Evolutionary conservation across 2,888 invertebrate genomes (phyloP), one percentile per base, ranked within the genome.

Genomic region (Andrena minutula): DNA sequence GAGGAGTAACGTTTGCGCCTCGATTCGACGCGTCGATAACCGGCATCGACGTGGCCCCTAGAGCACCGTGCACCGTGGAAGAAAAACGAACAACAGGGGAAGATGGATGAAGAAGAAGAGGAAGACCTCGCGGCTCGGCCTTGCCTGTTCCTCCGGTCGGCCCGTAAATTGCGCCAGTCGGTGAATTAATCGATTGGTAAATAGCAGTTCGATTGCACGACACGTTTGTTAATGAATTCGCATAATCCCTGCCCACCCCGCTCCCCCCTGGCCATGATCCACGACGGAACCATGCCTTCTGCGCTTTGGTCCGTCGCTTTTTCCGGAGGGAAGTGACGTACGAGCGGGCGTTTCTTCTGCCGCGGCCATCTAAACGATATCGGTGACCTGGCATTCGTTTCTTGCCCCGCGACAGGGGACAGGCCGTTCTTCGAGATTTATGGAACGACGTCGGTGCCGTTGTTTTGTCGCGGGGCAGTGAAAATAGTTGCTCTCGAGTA

Each of bases 181-280:
- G 26, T 82, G 79, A 83, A 83, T 83, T 83, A 83, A 82, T 83
- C 82, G 82, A 82, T 82, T 79, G 78, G 82, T 79, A 82, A 82
- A 83, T 79, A 83, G 79, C 78, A 82, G 68, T 83, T 64, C 71
- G 82, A 83, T 83, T 82, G 82, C 82, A 79, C 72, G 78, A 82
- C 82, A 75, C 78, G 83, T 82, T 79, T 79, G 75, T 69, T 83
- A 79, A 83, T 82, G 75, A 82, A 82, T 82, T 79, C 75, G 60
- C 79, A 79, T 83, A 79, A 83, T 78, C 64, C 51, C 61, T 49
- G 51, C 4, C 53, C 23, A 10, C 58, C 47, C 35, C 66, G 8
- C 26, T 10, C 26, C 26, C 26, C 47, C 28, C 53, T 63, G 73
- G 23, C 41, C 65, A 16, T 26, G 61, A 49, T 47, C 61, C 47